These are phyloP conservation scores for Xylocopa sonorina DNA, from an alignment of 1,140 invertebrate species.

Conservation along the genomic window DNA sequence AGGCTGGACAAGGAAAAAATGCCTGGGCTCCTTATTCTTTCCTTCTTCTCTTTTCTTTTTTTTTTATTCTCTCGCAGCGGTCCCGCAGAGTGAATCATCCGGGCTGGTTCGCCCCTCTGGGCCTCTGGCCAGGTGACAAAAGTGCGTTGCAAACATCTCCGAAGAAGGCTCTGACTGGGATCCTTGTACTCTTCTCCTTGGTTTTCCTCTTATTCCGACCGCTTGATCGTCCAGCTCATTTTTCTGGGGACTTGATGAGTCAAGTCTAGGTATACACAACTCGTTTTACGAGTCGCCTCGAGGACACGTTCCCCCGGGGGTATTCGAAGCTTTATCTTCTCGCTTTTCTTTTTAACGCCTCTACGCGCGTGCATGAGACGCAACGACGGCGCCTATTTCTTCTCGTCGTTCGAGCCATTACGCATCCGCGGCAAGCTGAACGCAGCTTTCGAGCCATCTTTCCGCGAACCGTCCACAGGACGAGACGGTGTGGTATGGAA, in stretches of 20 bases:
- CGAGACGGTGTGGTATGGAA: background rate
- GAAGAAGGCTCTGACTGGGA: background rate
- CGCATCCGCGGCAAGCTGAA: too few relatives aligned
- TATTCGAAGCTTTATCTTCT: too few relatives aligned
- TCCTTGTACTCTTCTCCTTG: background rate
- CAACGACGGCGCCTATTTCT: background rate
- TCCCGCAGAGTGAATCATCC: slow-evolving; percentile 36
- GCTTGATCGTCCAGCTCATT: background rate
- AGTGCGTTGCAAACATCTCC: background rate
- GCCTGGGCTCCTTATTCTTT: too few relatives aligned
- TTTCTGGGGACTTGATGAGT: slow-evolving; percentile 5
- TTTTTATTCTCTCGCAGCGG: background rate
- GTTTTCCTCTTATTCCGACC: background rate
- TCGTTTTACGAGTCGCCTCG: background rate
- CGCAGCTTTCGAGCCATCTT: too few relatives aligned
- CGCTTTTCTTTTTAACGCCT: background rate
- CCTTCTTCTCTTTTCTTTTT: too few relatives aligned
- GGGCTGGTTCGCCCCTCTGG: slow-evolving; percentile 7
- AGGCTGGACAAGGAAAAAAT: background rate
- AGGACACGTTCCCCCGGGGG: too few relatives aligned
- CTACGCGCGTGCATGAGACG: background rate
- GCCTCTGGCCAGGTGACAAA: background rate
- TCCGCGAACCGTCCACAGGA: background rate
- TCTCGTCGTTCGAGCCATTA: background rate
- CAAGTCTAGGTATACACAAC: slow-evolving; percentile 5